Percentiles rank a stretch among this genome's conserved stretches.
These are phyloP conservation scores for Drosophila ezoana DNA, from an alignment of 2,888 invertebrate species.

Conservation along the genomic window DNA sequence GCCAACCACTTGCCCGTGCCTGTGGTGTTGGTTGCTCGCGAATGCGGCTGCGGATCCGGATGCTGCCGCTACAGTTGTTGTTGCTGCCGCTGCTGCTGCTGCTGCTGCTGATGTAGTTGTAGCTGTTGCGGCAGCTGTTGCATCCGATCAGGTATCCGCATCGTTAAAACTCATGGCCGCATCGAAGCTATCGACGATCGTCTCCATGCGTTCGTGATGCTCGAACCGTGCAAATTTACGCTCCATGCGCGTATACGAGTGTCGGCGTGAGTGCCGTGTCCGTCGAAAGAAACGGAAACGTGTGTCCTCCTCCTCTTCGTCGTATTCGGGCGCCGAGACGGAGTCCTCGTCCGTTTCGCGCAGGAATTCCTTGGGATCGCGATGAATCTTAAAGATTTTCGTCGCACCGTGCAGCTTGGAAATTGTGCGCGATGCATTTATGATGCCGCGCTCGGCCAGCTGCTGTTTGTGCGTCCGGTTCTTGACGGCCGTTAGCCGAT, in stretches of 20 bases:
- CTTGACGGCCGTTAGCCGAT: conserved; percentile 55
- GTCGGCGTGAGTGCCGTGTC: conserved; percentile 58
- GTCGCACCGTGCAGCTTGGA: conserved; percentile 73
- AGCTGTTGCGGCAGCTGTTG: conserved; percentile 30
- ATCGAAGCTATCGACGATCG: conserved; percentile 81
- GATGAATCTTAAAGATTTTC: conserved; percentile 81
- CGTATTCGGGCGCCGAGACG: conserved; percentile 82
- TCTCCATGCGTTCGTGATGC: conserved; percentile 82
- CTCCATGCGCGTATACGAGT: conserved; percentile 56
- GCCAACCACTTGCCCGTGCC: conserved; percentile 62
- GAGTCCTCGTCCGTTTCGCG: conserved; percentile 82
- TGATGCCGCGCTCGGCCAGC: conserved; percentile 74
- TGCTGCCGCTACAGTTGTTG: conserved; percentile 3
- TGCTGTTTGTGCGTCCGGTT: conserved; percentile 58
- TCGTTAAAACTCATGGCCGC: conserved; percentile 82
- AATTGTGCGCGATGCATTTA: conserved; percentile 77
- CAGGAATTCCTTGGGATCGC: conserved; percentile 80
- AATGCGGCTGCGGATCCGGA: conserved; percentile 15
- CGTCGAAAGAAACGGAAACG: conserved; percentile 76
- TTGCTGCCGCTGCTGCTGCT: neutral
- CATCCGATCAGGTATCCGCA: conserved; percentile 72
- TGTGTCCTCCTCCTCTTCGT: conserved; percentile 79
- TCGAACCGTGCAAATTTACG: conserved; percentile 78
- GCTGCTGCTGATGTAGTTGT: conserved; percentile 21
- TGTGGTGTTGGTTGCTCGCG: conserved; percentile 44